Evolutionary conservation across 1,140 invertebrate genomes (phyloP).

Genomic region (Coenobita brevimanus): DNA sequence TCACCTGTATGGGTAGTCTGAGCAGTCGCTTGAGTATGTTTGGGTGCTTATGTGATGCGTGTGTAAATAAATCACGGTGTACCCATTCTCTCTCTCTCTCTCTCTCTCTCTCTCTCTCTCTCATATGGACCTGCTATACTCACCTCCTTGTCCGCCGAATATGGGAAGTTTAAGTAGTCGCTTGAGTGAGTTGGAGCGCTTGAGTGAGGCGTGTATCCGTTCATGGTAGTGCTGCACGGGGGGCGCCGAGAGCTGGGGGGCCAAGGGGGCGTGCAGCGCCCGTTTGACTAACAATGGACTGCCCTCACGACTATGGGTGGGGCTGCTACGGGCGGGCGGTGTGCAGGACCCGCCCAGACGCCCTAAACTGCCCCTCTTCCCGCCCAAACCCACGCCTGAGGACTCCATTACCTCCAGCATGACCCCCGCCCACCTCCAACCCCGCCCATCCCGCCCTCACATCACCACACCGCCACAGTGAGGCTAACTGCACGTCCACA

Average conservation of each 20-base stretch:
- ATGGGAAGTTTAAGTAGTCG: conserved; percentile 78
- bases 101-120: no score
- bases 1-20: no score
- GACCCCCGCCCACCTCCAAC: not conserved
- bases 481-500: not conserved
- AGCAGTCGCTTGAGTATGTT: no score
- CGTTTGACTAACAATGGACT: conserved; percentile 70
- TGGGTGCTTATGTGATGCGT: no score
- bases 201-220: conserved; percentile 72
- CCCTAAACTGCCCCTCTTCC: conserved; percentile 19
- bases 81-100: no score
- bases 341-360: conserved; percentile 41
- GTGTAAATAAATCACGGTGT: no score
- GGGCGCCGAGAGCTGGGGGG: conserved; percentile 48
- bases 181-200: conserved; percentile 78
- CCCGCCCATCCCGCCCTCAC: not conserved
- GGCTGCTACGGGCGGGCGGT: conserved; percentile 51
- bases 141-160: conserved; percentile 73
- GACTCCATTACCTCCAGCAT: conserved; percentile 63
- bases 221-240: conserved; percentile 67
- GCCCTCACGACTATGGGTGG: conserved; percentile 50
- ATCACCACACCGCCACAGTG: not conserved
- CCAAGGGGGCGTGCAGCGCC: conserved; percentile 71
- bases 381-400: conserved; percentile 10
- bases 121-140: no score